Base-by-base conservation (phyloP, 2,888 invertebrate species). In the Drosophila differens region DNA sequence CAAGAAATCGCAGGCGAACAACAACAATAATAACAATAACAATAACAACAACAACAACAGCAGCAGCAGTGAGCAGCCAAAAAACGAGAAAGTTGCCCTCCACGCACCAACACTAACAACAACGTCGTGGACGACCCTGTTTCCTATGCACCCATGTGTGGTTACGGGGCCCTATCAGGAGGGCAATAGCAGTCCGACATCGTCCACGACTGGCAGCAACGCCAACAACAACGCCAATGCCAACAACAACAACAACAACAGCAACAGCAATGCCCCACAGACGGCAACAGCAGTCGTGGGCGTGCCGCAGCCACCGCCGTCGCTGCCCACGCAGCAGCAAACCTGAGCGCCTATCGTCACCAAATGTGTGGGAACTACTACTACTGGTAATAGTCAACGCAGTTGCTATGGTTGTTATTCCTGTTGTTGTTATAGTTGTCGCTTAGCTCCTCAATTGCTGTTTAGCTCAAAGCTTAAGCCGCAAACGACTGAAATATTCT, bases 61-160 rank as follows among this genome's bases (percentile, higher is more conserved):
- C 71, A 85, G 67, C 70, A 68, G 30, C 69, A 74, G 81, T 71
- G 92, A 91, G 89, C 92, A 93, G 91, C 89, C 93, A 93, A 93
- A 93, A 93, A 93, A 92, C 93, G 93, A 93, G 92, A 93, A 93
- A 91, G 91, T 93, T 92, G 92, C 93, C 92, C 92, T 93, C 92
- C 93, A 93, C 91, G 92, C 93, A 91, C 93, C 93, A 91, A 97
- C 97, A 59, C 95, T 95, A 92, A 97, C 97, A 67, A 97, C 97
- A 59, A 96, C 96, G 94, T 96, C 97, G 85, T 96, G 97, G 96
- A 97, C 97, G 68, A 97, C 97, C 79, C 94, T 97, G 91, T 97
- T 97, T 94, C 97, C 97, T 72, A 97, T 97, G 97, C 97, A 97
- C 93, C 96, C 96, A 54, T 97, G 97, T 94, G 96, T 97, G 93